These are phyloP conservation scores for Conopomorpha cramerella DNA, from an alignment of 1,140 invertebrate genomes.

Conservation along the genomic window DNA sequence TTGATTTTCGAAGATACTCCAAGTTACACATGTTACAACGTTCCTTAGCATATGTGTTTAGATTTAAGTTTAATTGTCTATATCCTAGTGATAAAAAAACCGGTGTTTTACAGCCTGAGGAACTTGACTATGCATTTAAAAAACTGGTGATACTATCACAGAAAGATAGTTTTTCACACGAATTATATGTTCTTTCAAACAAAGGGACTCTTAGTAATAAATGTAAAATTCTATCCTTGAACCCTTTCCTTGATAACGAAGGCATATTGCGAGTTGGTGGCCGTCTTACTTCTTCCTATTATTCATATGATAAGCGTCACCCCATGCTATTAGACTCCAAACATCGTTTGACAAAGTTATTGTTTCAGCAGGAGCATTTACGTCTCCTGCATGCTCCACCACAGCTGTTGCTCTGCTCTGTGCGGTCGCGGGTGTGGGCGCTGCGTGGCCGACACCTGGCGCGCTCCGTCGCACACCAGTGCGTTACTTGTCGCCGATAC, in stretches of 20 bases:
- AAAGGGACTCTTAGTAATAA: background rate
- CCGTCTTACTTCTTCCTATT: background rate
- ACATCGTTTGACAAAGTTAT: no score
- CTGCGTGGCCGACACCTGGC: constrained; percentile 5
- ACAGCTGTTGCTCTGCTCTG: constrained; percentile 1
- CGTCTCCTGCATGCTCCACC: constrained; percentile 4
- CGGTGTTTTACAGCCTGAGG: background rate
- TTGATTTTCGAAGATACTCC: no score
- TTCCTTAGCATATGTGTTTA: no score
- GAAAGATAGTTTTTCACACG: background rate
- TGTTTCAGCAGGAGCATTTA: constrained; percentile 1
- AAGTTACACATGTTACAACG: background rate
- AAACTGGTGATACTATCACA: background rate
- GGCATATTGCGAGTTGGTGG: background rate
- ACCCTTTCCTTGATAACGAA: background rate
- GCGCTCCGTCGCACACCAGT: background rate
- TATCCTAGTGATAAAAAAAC: background rate
- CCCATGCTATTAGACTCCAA: background rate
- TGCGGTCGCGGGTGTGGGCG: constrained; percentile 7
- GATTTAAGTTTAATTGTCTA: no score
- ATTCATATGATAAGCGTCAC: no score
- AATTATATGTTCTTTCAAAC: background rate
- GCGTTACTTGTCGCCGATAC: constrained; percentile 3
- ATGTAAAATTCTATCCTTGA: background rate
- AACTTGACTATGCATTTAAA: background rate